phyloP scores from a whole-genome alignment of 2,113 vertebrate species.

The Ginglymostoma cirratum region DNA sequence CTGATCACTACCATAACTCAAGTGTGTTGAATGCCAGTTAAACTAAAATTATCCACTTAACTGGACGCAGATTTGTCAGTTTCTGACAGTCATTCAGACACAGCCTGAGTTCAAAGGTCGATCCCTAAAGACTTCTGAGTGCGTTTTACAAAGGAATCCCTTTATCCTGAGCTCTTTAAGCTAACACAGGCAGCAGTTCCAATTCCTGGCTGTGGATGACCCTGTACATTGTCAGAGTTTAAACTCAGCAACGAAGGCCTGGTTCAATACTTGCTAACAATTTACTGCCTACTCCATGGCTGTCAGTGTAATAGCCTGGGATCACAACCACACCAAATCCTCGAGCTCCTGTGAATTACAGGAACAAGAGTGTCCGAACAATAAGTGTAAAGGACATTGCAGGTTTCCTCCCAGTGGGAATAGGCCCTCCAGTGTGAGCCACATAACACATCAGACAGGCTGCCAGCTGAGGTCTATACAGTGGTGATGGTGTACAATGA shows the following conservation, averaged over 20 bases:
- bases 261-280: background rate
- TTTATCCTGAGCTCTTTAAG: slow-evolving; percentile 18
- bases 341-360: background rate
- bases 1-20: background rate
- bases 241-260: background rate
- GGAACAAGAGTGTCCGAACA: background rate
- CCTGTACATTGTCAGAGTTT: background rate
- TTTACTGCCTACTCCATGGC: background rate
- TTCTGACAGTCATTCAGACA: slow-evolving; percentile 18
- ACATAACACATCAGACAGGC: background rate
- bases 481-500: background rate
- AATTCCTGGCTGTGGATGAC: background rate
- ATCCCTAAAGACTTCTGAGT: background rate
- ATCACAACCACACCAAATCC: background rate
- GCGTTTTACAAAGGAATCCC: background rate
- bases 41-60: slow-evolving; percentile 8
- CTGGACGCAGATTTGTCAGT: background rate
- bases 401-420: background rate
- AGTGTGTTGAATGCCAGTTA: background rate
- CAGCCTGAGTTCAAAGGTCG: background rate
- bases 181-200: background rate
- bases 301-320: background rate
- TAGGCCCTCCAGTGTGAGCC: background rate
- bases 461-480: background rate
- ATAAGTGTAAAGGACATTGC: background rate